A percentile compares a stretch with the other conserved stretches of the same genome.
Conservation (phyloP, 2,797 vertebrate species). For the Cyprinodon diabolis region DNA sequence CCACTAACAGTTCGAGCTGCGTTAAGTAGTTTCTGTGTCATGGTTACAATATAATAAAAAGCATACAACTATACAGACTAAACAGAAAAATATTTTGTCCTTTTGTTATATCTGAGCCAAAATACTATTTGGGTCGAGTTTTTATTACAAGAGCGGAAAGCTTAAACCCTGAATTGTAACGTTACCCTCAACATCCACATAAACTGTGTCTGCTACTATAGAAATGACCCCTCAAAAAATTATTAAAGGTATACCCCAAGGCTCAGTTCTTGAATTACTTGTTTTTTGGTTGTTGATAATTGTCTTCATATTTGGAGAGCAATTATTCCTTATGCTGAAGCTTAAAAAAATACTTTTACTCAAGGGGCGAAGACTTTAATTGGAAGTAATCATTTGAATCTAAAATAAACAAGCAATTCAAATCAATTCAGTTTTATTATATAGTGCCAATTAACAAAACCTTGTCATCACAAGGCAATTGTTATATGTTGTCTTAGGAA, state of each 20-base stretch:
- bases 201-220: background rate
- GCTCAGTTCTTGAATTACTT: background rate
- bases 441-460: too few relatives aligned
- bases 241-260: background rate
- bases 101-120: constrained; percentile 22
- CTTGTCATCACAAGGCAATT: too few relatives aligned
- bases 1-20: constrained; percentile 36
- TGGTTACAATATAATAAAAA: constrained; percentile 29
- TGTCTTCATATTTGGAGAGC: background rate
- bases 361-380: background rate
- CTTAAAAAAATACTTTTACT: background rate
- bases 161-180: constrained; percentile 29
- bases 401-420: background rate
- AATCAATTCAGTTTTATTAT: background rate
- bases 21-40: constrained; percentile 30
- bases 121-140: constrained; percentile 17
- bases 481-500: too few relatives aligned
- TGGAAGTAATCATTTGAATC: background rate
- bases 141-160: constrained; percentile 35
- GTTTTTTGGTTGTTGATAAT: background rate
- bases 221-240: background rate
- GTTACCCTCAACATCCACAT: background rate
- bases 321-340: background rate
- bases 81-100: constrained; percentile 2
- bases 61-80: constrained; percentile 15